A percentile compares a stretch with the other conserved stretches of the same genome.
These are phyloP conservation scores for Sinhomidia bicolor DNA, from an alignment of 2,888 invertebrate genomes.

Conservation along the genomic window DNA sequence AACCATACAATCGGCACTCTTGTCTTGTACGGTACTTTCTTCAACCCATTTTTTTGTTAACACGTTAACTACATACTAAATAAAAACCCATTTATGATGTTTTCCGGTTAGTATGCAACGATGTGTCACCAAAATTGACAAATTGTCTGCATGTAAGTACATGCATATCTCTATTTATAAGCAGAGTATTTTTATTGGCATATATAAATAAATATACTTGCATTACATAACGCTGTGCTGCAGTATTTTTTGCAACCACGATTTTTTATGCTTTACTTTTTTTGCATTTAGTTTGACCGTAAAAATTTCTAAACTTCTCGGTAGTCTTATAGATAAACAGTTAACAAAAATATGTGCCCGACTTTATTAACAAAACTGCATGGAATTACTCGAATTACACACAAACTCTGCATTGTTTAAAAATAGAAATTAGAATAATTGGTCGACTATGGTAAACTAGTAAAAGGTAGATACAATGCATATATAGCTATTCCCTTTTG, in stretches of 20 bases:
- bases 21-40: no score
- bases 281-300: not conserved
- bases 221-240: not conserved
- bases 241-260: not conserved
- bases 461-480: not conserved
- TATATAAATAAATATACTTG: no score
- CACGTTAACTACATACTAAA: no score
- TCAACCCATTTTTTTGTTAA: no score
- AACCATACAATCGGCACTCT: not conserved
- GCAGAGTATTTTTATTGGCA: no score
- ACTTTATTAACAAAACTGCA: not conserved
- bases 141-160: not conserved
- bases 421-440: conserved; percentile 47
- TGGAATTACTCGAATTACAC: no score
- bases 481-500: not conserved
- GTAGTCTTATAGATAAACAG: not conserved
- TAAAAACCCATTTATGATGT: no score
- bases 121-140: not conserved
- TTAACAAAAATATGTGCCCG: not conserved
- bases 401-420: not conserved
- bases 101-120: no score
- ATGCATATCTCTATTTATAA: no score
- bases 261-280: conserved; percentile 8
- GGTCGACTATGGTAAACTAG: not conserved
- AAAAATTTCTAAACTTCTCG: not conserved